Percentiles rank a stretch among this genome's conserved stretches.
These are phyloP conservation scores for Seladonia tumulorum DNA, from an alignment of 2,888 invertebrate species.

Conservation along the genomic window DNA sequence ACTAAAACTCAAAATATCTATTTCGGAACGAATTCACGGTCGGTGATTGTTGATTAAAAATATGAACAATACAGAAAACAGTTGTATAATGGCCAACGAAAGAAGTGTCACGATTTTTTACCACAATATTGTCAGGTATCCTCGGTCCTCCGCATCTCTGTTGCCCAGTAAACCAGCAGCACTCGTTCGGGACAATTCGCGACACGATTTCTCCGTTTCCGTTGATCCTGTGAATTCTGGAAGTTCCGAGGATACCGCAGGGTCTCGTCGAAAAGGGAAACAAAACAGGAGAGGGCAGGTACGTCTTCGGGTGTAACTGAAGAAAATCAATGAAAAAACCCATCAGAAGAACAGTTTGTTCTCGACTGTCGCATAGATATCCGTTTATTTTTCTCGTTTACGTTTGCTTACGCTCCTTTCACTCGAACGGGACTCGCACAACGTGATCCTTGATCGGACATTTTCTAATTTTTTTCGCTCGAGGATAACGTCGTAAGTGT, in stretches of 20 bases:
- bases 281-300: slow-evolving; percentile 72
- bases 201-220: slow-evolving; percentile 69
- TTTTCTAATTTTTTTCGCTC: not conserved
- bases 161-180: slow-evolving; percentile 73
- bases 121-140: slow-evolving; percentile 55
- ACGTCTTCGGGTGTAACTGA: slow-evolving; percentile 76
- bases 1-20: not conserved
- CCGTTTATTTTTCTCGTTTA: slow-evolving; percentile 52
- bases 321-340: slow-evolving; percentile 34
- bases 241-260: slow-evolving; percentile 65
- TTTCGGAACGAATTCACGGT: not conserved
- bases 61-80: not conserved
- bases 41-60: not conserved
- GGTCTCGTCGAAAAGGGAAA: slow-evolving; percentile 74
- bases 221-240: slow-evolving; percentile 56
- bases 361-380: slow-evolving; percentile 59
- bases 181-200: slow-evolving; percentile 73
- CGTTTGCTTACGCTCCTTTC: slow-evolving; percentile 47
- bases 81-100: not conserved
- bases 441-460: slow-evolving; percentile 3
- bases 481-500: not conserved
- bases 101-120: slow-evolving; percentile 36
- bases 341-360: not conserved
- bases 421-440: slow-evolving; percentile 39
- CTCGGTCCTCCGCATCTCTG: slow-evolving; percentile 43